A percentile compares a stretch with the other conserved stretches of the same genome.
These are phyloP conservation scores for Neomonachus schauinslandi DNA, from an alignment of 2,113 vertebrate species.

Conservation along the genomic window DNA sequence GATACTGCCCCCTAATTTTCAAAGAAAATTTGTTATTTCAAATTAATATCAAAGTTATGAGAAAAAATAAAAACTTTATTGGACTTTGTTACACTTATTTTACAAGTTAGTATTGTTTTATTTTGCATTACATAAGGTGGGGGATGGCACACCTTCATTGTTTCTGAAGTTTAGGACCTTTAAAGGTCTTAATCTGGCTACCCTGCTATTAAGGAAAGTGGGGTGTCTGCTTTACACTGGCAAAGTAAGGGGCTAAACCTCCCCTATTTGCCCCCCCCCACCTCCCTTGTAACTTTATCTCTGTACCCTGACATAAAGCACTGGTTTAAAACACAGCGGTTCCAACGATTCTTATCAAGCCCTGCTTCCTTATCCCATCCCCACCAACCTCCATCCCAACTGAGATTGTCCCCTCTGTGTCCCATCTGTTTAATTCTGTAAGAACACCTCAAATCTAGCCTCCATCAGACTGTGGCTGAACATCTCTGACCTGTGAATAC, in stretches of 20 bases:
- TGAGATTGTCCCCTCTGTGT: neutral
- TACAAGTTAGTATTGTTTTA: constrained; percentile 57
- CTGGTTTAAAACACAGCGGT: neutral
- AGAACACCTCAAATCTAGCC: neutral
- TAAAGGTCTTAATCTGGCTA: neutral
- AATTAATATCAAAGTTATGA: constrained; percentile 53
- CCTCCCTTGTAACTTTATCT: neutral
- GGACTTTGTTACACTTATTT: constrained; percentile 49
- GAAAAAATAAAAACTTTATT: constrained; percentile 64
- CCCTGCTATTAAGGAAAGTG: neutral
- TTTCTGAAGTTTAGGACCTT: constrained; percentile 10
- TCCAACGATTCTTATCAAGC: neutral
- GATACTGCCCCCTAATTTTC: neutral
- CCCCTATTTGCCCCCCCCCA: neutral
- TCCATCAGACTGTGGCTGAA: neutral
- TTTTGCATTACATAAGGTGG: constrained; percentile 20
- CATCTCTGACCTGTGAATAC: neutral
- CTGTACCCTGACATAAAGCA: neutral
- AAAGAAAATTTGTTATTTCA: constrained; percentile 43
- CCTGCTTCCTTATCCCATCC: neutral
- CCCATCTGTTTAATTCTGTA: neutral
- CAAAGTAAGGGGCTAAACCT: neutral
- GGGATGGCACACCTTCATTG: neutral
- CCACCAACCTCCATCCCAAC: neutral
- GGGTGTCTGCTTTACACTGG: neutral